These are phyloP conservation scores for Mormyrops attenuatus DNA, from an alignment of 2,797 vertebrate genomes.

Conservation along the genomic window DNA sequence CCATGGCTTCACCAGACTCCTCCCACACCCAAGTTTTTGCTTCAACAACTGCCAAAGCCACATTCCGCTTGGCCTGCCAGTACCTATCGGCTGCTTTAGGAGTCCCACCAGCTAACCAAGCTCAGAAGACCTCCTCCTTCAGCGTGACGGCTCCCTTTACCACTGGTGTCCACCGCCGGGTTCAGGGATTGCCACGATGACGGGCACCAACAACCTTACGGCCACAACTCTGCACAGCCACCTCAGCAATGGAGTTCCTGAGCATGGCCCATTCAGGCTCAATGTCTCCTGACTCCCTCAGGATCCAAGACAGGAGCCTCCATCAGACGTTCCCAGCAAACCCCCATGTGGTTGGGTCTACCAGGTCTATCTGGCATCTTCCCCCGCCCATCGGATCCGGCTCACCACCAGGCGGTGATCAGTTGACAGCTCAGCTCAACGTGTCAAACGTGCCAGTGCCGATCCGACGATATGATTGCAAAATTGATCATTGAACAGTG, in stretches of 20 bases:
- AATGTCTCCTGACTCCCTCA: background rate
- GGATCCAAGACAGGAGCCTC: background rate
- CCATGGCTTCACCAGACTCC: background rate
- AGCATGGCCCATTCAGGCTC: background rate
- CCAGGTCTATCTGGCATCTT: background rate
- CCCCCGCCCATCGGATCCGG: background rate
- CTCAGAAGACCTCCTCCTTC: background rate
- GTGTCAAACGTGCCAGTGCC: background rate
- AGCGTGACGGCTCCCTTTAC: background rate
- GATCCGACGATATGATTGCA: background rate
- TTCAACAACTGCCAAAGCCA: background rate
- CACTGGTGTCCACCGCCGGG: background rate
- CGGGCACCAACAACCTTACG: background rate
- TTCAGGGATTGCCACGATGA: background rate
- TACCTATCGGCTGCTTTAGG: background rate
- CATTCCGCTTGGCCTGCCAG: background rate
- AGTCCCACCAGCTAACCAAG: background rate
- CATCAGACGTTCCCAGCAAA: background rate
- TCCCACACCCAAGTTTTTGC: background rate
- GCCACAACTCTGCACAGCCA: background rate
- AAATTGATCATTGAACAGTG: background rate
- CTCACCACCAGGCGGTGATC: background rate
- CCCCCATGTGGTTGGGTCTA: background rate
- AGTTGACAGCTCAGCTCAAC: too few relatives aligned
- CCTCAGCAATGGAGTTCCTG: background rate